phyloP scores from a whole-genome alignment of 1,140 invertebrate species.

The Bombus difficillimus region DNA sequence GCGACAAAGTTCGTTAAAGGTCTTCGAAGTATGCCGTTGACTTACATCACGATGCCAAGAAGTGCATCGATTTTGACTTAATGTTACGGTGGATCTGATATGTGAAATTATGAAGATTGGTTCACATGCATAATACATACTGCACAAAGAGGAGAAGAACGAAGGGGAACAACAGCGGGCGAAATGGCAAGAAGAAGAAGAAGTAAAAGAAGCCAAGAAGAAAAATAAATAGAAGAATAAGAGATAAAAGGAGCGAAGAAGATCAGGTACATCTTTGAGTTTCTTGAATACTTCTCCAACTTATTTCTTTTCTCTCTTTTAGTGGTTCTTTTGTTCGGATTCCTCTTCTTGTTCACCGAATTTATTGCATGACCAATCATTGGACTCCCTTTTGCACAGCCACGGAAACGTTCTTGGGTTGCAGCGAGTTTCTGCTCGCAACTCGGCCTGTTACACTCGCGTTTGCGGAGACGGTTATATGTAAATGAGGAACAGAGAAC shows the following conservation, averaged over 20 bases:
- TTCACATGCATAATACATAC: constrained; percentile 67
- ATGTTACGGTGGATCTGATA: constrained; percentile 67
- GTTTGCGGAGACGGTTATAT: constrained; percentile 15
- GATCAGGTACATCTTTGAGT: constrained; percentile 1
- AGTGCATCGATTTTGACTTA: constrained; percentile 59
- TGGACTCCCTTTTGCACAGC: constrained; percentile 22
- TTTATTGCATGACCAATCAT: constrained; percentile 51
- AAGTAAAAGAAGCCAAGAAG: constrained; percentile 16
- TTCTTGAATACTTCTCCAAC: neutral
- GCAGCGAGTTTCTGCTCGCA: constrained; percentile 22
- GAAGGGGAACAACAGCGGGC: constrained; percentile 5
- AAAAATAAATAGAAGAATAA: constrained; percentile 2
- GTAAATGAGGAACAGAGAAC: constrained; percentile 32
- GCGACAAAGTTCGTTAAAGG: constrained; percentile 7
- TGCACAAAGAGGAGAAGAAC: constrained; percentile 9
- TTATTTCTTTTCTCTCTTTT: neutral
- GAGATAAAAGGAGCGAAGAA: constrained; percentile 2
- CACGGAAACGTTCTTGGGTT: constrained; percentile 36
- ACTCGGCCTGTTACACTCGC: neutral
- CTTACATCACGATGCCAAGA: constrained; percentile 37
- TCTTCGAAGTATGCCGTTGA: neutral
- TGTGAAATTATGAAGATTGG: constrained; percentile 60
- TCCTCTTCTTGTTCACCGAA: constrained; percentile 40
- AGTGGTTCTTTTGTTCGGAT: neutral
- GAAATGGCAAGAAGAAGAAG: constrained; percentile 13